These are phyloP conservation scores for Polypedilum vanderplanki DNA, from an alignment of 1,140 invertebrate genomes.

Conservation along the genomic window DNA sequence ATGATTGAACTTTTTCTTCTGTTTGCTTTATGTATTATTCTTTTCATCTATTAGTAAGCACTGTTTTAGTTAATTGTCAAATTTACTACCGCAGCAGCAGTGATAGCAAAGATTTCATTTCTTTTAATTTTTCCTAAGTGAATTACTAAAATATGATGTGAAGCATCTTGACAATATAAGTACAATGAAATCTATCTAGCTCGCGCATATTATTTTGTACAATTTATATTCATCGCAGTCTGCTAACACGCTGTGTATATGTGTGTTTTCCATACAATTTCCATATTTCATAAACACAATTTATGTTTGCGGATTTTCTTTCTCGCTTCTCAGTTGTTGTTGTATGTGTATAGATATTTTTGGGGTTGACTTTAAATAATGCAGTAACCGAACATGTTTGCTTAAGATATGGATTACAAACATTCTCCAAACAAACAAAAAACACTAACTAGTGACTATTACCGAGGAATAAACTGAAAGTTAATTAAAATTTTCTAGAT, in stretches of 20 bases:
- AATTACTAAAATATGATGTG: neutral
- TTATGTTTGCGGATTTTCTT: conserved; percentile 27
- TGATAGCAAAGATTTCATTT: too few species aligned
- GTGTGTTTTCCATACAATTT: neutral
- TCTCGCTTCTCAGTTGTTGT: neutral
- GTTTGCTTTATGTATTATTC: neutral
- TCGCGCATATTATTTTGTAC: neutral
- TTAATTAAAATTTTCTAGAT: too few species aligned
- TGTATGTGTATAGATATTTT: neutral
- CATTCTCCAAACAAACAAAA: too few species aligned
- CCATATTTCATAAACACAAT: conserved; percentile 22
- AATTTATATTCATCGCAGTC: neutral
- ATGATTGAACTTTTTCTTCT: conserved; percentile 18
- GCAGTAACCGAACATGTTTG: too few species aligned
- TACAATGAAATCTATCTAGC: neutral
- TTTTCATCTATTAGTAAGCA: neutral
- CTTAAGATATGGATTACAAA: too few species aligned
- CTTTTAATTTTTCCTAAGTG: neutral
- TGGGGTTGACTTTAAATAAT: neutral
- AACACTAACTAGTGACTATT: too few species aligned
- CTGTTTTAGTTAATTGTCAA: neutral
- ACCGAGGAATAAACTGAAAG: too few species aligned
- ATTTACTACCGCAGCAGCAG: neutral
- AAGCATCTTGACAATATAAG: neutral
- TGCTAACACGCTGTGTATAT: neutral